Evolutionary conservation across 2,797 vertebrate genomes (phyloP), one percentile per base, ranked within the genome.

Genomic region (Anas acuta): DNA sequence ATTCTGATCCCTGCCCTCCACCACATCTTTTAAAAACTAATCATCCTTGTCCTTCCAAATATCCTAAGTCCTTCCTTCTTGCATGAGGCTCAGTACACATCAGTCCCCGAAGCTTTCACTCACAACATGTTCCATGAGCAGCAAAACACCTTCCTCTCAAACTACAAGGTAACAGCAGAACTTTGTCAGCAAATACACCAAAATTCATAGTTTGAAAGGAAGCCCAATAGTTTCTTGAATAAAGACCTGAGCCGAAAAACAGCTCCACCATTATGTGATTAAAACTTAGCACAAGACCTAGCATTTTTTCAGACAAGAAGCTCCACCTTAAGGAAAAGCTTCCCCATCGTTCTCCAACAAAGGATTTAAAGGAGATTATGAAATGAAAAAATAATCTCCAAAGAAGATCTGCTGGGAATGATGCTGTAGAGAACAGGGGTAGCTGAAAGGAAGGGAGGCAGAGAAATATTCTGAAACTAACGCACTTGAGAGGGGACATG

Each of bases 381-480:
- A 72, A 83, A 71, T 74, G 9, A 25, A 85, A 85, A 87, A 89
- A 85, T 56, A 76, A 47, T 11, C 3, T 13, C 49, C 16, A 15
- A 60, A 64, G 25, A 73, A 13, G 15, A 51, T 43, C 49, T 71
- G 28, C 3, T 15, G 9, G 23, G 16, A 83, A 76, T 64, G 76
- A 79, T 19, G 13, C n/a, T 32, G 18, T 39, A 51, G 25, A 56
- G 28, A 71, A 72, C n/a, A 78, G 15, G 9, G 21, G 16, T 25
- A 58, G 32, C 32, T 83, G 56, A 88, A 89, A 88, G 45, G 28
- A 75, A 90, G 20, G 5, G 47, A 91, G 43, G 47, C 32, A 89
- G 26, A 28, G 3, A 77, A 15, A 19, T 32, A 78, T 35, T 49
- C 28, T 25, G 28, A 81, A 78, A 30, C 54, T 70, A 62, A 90